Evolutionary conservation across 2,888 invertebrate species (phyloP), one percentile per base, ranked within the genome.

Genomic region (Phyllotreta striolata): DNA sequence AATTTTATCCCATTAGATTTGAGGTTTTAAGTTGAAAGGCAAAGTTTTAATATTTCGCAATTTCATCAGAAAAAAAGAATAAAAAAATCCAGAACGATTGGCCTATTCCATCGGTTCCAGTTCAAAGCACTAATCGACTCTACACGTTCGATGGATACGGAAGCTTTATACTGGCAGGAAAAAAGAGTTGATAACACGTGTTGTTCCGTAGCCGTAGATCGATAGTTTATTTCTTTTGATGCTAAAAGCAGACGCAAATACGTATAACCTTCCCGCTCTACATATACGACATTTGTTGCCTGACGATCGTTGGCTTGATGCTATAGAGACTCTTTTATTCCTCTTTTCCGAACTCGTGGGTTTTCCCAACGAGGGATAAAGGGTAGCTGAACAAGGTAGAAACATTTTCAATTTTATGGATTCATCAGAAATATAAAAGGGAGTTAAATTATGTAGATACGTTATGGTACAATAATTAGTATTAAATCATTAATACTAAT

Each of bases 181-280:
- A 47, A 47, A 47, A 14, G 47, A 47, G 14, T 47, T 47, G 14
- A 47, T 47, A 47, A 47, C 47, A 12, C n/a, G 47, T 47, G 14
- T 47, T 47, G 47, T 12, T 14, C 14, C 14, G 12, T n/a, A 44
- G 47, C 47, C 1, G 7, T 6, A 24, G 47, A 47, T 47, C 47
- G 47, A 47, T 47, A 47, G 47, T 6, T 13, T 12, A n/a, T 47
- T 47, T 47, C 47, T 47, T 47, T 47, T 47, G 47, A 47, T 47
- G 47, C 8, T 47, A 47, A 47, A 47, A 47, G n/a, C n/a, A 47
- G 13, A 47, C 2, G 44, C 9, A 44, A 44, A 44, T n/a, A 44
- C 41, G 24, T 10, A 41, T 10, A 41, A n/a, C 41, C 10, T 10
- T 9, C 41, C 41, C 41, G 41, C 10, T 41, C 24, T 24, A 24